Percentiles rank a stretch among this genome's conserved stretches.
These are phyloP conservation scores for Rhipidura dahli DNA, from an alignment of 2,113 vertebrate genomes.

Conservation along the genomic window DNA sequence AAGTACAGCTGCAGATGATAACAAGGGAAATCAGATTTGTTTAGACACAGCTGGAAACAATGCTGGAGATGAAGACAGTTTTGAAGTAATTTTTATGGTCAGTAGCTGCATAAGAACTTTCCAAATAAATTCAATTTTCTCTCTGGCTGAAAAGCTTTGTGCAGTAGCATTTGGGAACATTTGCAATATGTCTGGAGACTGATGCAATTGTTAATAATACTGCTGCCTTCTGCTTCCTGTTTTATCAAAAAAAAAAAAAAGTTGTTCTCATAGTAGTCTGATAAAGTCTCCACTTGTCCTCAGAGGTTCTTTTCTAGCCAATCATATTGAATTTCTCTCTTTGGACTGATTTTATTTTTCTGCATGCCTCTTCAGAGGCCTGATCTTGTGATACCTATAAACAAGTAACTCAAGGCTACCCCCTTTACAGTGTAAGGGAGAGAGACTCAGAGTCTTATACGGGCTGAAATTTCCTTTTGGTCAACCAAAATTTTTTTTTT, in stretches of 20 bases:
- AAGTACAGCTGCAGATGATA: conserved; percentile 4
- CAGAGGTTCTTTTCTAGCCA: neutral
- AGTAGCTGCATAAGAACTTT: neutral
- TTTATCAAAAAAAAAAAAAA: neutral
- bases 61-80: neutral
- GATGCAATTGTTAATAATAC: neutral
- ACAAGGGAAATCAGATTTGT: neutral
- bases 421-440: neutral
- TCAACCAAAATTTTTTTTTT: neutral
- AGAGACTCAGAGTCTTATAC: neutral
- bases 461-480: neutral
- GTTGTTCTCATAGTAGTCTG: neutral
- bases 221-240: neutral
- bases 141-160: neutral
- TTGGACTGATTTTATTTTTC: neutral
- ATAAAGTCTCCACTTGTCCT: neutral
- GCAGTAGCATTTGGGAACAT: neutral
- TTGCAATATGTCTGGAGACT: neutral
- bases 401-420: neutral
- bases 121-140: neutral
- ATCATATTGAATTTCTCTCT: neutral
- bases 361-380: neutral
- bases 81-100: neutral
- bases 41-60: conserved; percentile 36
- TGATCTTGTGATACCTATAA: neutral